A percentile compares a stretch with the other conserved stretches of the same genome.
Evolutionary conservation across 2,888 invertebrate genomes (phyloP).

Genomic region (Coenonympha glycerion): DNA sequence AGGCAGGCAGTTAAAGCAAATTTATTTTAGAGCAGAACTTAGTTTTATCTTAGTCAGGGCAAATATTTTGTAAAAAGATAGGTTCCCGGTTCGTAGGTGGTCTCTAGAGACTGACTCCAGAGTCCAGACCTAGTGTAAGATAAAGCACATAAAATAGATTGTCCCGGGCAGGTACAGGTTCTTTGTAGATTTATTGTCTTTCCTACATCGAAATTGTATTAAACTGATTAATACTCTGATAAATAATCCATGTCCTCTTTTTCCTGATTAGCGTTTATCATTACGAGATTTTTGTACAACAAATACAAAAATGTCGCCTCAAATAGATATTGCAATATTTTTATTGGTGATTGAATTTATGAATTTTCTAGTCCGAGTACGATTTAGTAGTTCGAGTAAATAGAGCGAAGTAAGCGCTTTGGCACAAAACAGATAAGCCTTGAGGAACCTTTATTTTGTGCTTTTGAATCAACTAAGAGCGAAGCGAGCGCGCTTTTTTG

Average conservation of each 20-base stretch:
- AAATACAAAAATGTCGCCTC: no score
- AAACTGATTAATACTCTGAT: conserved; percentile 19
- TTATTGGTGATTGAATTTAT: no score
- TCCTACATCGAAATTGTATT: conserved; percentile 22
- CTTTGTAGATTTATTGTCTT: conserved; percentile 22
- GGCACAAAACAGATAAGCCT: no score
- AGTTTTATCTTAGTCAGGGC: conserved; percentile 4
- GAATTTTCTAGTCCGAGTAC: no score
- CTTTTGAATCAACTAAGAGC: no score
- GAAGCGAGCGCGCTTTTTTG: no score
- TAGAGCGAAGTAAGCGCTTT: no score
- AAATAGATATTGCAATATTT: no score
- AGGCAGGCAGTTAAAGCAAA: background rate
- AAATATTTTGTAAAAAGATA: conserved; percentile 25
- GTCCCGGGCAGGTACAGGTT: conserved; percentile 23
- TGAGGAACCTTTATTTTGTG: no score
- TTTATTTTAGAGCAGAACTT: background rate
- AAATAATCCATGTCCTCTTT: background rate
- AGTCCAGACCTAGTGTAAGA: conserved; percentile 24
- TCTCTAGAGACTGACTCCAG: conserved; percentile 22
- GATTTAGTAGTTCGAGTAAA: no score
- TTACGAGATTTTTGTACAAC: no score
- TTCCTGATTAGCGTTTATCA: no score
- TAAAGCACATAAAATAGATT: conserved; percentile 27
- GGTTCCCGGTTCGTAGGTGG: conserved; percentile 15